These are phyloP conservation scores for Diglossa cyanea DNA, from an alignment of 2,797 vertebrate species.

Conservation along the genomic window DNA sequence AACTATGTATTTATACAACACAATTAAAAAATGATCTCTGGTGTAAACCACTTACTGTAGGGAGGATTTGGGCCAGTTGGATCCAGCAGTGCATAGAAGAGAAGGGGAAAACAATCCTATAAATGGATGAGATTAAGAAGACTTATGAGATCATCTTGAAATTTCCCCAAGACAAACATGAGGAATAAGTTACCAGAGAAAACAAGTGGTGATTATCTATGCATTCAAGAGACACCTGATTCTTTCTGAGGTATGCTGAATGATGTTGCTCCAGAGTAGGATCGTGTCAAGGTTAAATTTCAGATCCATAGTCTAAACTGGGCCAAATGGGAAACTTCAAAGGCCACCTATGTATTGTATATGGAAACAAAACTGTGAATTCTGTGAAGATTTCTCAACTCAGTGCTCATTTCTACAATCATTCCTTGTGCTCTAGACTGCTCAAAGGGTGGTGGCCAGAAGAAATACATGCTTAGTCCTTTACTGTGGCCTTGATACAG, in stretches of 20 bases:
- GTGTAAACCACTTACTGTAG: conserved; percentile 17
- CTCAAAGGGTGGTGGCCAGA: neutral
- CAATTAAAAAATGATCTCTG: neutral
- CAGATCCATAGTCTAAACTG: neutral
- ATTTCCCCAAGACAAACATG: conserved; percentile 40
- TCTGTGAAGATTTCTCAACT: neutral
- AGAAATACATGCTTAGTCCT: neutral
- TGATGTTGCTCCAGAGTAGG: neutral
- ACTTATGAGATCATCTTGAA: conserved; percentile 43
- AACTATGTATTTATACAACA: conserved; percentile 36
- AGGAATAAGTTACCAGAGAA: neutral
- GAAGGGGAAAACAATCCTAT: conserved; percentile 30
- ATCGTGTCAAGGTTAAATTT: neutral
- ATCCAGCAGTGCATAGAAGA: neutral
- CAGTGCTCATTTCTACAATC: neutral
- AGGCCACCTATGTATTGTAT: neutral
- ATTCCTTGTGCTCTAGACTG: neutral
- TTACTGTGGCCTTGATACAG: neutral
- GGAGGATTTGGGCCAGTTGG: neutral
- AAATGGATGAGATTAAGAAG: conserved; percentile 29
- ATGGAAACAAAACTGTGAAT: neutral
- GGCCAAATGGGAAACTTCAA: neutral
- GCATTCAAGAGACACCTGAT: neutral
- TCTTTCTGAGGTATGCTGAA: neutral
- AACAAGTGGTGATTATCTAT: neutral